phyloP scores from a whole-genome alignment of 2,113 vertebrate species.

The Willisornis vidua region DNA sequence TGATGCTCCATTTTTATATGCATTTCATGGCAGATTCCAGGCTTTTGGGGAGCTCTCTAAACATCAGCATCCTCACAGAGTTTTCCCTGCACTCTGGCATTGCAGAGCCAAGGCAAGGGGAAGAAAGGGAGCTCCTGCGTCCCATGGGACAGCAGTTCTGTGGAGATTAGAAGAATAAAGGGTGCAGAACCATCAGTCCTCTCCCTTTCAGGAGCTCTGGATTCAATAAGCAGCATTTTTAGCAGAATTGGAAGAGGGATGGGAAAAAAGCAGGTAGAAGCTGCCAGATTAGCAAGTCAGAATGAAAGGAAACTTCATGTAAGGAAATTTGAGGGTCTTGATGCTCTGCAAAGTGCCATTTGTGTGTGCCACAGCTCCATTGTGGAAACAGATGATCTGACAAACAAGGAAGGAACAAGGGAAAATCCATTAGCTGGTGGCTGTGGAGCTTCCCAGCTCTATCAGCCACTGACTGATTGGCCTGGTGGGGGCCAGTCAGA shows the following conservation, averaged over 20 bases:
- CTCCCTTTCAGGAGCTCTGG: background rate
- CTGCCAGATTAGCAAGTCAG: background rate
- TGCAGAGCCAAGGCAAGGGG: background rate
- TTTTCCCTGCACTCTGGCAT: background rate
- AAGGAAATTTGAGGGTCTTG: background rate
- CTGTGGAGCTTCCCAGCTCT: constrained; percentile 52
- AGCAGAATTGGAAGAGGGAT: background rate
- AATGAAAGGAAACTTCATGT: background rate
- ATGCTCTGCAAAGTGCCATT: background rate
- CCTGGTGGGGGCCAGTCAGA: constrained; percentile 9
- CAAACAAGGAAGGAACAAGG: constrained; percentile 17
- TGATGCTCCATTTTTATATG: background rate
- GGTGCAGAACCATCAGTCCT: background rate
- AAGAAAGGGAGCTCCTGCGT: background rate
- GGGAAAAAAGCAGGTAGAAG: background rate
- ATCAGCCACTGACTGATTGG: constrained; percentile 69
- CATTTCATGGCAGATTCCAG: background rate
- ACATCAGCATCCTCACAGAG: background rate
- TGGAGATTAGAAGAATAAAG: background rate
- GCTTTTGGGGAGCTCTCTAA: background rate
- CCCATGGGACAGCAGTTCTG: background rate
- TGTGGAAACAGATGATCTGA: background rate
- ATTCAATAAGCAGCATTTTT: background rate
- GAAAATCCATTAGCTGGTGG: constrained; percentile 52
- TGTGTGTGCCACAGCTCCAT: background rate